A percentile compares a stretch with the other conserved stretches of the same genome.
Evolutionary conservation across 2,113 vertebrate species (phyloP).

Genomic region (Ceyx melanurus): DNA sequence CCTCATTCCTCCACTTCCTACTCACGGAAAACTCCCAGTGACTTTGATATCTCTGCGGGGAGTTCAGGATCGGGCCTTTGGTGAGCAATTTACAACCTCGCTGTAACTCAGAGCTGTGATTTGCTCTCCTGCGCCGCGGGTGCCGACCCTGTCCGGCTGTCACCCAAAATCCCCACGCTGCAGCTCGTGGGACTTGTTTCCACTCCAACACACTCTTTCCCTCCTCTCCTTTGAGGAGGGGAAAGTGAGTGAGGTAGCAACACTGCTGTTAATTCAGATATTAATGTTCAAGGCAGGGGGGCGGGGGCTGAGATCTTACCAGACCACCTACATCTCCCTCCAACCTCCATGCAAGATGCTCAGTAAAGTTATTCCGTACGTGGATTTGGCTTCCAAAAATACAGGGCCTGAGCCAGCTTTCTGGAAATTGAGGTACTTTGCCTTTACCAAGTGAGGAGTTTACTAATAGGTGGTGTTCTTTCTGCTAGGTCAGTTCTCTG

Average conservation of each 20-base stretch:
- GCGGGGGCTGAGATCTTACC: neutral
- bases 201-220: neutral
- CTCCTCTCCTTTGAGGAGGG: neutral
- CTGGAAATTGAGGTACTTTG: neutral
- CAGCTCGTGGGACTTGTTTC: neutral
- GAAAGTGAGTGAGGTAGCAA: neutral
- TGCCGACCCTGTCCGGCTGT: rapidly evolving
- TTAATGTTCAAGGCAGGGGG: neutral
- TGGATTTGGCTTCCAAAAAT: neutral
- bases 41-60: neutral
- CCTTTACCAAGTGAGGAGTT: neutral
- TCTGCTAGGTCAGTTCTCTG: neutral
- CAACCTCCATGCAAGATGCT: neutral
- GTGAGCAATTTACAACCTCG: neutral
- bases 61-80: neutral
- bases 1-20: slow-evolving; percentile 22
- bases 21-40: neutral
- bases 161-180: neutral
- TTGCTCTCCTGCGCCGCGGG: neutral
- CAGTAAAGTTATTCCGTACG: neutral
- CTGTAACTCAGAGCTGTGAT: neutral
- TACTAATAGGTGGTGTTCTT: neutral
- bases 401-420: neutral
- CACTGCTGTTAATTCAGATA: neutral
- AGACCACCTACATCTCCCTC: neutral